A percentile compares a stretch with the other conserved stretches of the same genome.
Evolutionary conservation across 2,888 invertebrate genomes (phyloP).

Genomic region (Iselma pallidipennis): DNA sequence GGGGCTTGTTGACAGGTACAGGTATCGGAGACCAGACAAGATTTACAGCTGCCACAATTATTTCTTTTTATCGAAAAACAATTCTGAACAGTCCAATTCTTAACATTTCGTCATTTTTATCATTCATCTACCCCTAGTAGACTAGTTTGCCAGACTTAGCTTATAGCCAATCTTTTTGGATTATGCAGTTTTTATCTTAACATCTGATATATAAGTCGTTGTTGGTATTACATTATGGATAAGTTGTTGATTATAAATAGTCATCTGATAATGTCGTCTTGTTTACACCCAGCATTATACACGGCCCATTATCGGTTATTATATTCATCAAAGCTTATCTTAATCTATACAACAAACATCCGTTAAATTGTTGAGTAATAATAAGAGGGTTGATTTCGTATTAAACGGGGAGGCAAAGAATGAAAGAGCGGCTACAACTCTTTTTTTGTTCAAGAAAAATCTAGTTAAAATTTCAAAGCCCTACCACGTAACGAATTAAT

Average conservation of each 20-base stretch:
- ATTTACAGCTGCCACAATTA: conserved; percentile 49
- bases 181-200: conserved; percentile 19
- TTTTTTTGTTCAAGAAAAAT: neutral
- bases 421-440: neutral
- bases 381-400: conserved; percentile 24
- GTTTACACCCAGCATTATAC: conserved; percentile 33
- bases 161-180: conserved; percentile 9
- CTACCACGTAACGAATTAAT: conserved; percentile 22
- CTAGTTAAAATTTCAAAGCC: conserved; percentile 6
- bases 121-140: conserved; percentile 8
- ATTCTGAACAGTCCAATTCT: conserved; percentile 7
- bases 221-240: conserved; percentile 5
- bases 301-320: conserved; percentile 37
- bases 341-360: conserved; percentile 45
- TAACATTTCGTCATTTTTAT: conserved; percentile 16
- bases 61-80: conserved; percentile 36
- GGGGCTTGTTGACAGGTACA: conserved; percentile 46
- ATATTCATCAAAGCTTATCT: conserved; percentile 41
- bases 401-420: neutral
- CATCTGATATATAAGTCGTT: conserved; percentile 18
- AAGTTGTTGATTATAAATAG: conserved; percentile 7
- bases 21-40: conserved; percentile 47
- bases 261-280: conserved; percentile 19
- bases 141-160: neutral
- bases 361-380: conserved; percentile 48